phyloP scores from a whole-genome alignment of 1,140 invertebrate genomes.

The Sycobia sp. region DNA sequence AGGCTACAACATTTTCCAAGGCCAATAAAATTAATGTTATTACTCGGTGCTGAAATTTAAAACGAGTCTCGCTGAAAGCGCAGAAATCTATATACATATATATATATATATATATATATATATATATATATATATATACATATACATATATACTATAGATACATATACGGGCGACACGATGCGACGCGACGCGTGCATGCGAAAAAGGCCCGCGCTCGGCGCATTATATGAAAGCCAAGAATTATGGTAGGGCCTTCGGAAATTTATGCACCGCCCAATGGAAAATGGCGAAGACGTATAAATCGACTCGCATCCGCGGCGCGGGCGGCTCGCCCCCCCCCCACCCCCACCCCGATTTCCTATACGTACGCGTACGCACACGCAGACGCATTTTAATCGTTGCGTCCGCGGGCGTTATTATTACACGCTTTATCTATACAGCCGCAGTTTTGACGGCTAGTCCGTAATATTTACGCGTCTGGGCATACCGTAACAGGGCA shows the following conservation, averaged over 20 bases:
- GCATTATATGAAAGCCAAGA: slow-evolving; percentile 8
- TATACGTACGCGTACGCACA: background rate
- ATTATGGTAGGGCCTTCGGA: slow-evolving; percentile 20
- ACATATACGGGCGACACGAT: background rate
- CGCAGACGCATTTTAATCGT: slow-evolving; percentile 18
- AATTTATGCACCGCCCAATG: slow-evolving; percentile 25
- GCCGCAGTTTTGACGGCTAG: slow-evolving; percentile 1
- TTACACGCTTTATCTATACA: background rate
- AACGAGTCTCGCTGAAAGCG: slow-evolving; percentile 16
- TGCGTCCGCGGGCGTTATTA: slow-evolving; percentile 26
- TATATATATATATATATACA: background rate
- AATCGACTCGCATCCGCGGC: background rate
- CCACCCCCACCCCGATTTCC: background rate
- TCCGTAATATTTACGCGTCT: too few species aligned
- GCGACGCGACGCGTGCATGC: background rate
- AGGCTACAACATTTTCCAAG: slow-evolving; percentile 27
- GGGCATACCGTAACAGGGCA: too few species aligned
- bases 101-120: too few species aligned
- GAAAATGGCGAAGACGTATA: slow-evolving; percentile 26
- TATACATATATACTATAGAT: background rate
- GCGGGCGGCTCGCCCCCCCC: too few species aligned
- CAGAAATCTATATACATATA: too few species aligned
- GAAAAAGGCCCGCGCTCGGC: background rate
- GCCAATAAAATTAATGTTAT: slow-evolving; percentile 34
- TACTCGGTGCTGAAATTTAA: slow-evolving; percentile 32